phyloP scores from a whole-genome alignment of 1,140 invertebrate genomes.

The Cotesia glomerata region DNA sequence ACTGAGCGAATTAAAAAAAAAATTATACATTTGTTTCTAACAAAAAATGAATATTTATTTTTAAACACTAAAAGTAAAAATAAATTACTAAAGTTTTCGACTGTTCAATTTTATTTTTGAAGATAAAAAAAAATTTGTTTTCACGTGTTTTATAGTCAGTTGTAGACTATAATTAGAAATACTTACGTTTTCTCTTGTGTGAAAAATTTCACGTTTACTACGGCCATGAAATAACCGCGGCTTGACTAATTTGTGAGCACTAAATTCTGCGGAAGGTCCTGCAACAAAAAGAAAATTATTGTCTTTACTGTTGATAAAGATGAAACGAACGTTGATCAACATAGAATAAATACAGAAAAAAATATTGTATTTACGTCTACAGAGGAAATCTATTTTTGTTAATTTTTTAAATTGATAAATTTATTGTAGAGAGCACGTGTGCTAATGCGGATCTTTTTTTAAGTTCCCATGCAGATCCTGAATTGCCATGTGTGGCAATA shows the following conservation, averaged over 20 bases:
- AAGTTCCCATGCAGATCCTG: constrained; percentile 19
- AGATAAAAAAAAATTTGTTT: too few species aligned
- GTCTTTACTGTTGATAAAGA: neutral
- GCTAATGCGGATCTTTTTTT: constrained; percentile 17
- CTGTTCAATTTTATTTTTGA: too few species aligned
- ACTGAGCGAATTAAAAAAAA: too few species aligned
- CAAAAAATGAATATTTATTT: too few species aligned
- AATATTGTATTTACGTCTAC: neutral
- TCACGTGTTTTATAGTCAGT: neutral
- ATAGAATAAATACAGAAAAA: neutral
- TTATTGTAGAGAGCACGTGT: constrained; percentile 8
- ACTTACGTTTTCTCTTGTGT: constrained; percentile 15
- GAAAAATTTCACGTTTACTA: constrained; percentile 13
- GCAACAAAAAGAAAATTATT: constrained; percentile 4
- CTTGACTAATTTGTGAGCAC: neutral
- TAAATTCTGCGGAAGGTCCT: constrained; percentile 15
- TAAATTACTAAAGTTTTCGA: too few species aligned
- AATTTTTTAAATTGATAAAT: neutral
- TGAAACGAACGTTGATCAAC: too few species aligned
- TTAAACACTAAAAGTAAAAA: too few species aligned
- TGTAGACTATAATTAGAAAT: neutral
- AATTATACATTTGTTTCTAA: too few species aligned
- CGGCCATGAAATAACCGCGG: constrained; percentile 10
- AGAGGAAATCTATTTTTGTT: neutral
- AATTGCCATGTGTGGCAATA: constrained; percentile 12